A percentile compares a stretch with the other conserved stretches of the same genome.
These are phyloP conservation scores for Temnothorax nylanderi DNA, from an alignment of 1,140 invertebrate species.

Conservation along the genomic window DNA sequence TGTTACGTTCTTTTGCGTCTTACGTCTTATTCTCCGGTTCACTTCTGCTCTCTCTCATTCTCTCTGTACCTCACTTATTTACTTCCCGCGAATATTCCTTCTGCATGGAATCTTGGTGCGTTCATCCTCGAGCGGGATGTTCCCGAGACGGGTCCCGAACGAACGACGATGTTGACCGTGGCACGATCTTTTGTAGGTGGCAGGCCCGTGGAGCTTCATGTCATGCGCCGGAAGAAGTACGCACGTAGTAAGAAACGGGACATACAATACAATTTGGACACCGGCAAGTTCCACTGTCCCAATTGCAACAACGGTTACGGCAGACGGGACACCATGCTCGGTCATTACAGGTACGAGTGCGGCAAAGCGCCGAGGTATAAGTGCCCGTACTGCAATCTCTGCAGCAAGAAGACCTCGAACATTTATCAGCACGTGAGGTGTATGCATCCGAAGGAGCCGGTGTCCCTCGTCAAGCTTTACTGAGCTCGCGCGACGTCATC, in stretches of 20 bases:
- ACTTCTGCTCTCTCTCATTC: constrained; percentile 4
- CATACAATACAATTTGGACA: constrained; percentile 77
- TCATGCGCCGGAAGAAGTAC: constrained; percentile 55
- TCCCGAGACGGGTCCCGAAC: background rate
- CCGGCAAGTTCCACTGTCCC: constrained; percentile 83
- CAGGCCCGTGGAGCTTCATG: constrained; percentile 60
- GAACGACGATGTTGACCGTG: constrained; percentile 61
- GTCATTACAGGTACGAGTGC: constrained; percentile 86
- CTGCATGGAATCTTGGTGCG: constrained; percentile 53
- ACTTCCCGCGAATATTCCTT: constrained; percentile 22
- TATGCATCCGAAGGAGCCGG: constrained; percentile 79
- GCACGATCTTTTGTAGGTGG: constrained; percentile 81
- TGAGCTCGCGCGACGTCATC: constrained; percentile 56
- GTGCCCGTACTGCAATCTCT: constrained; percentile 85
- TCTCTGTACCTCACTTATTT: constrained; percentile 1
- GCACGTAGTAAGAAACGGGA: constrained; percentile 70
- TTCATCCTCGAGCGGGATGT: constrained; percentile 14
- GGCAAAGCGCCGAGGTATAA: constrained; percentile 87
- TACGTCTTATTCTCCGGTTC: background rate
- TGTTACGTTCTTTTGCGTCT: background rate
- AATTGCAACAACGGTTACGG: constrained; percentile 84
- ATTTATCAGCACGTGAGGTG: constrained; percentile 82
- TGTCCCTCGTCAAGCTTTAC: constrained; percentile 80
- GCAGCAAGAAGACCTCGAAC: constrained; percentile 83
- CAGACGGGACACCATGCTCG: constrained; percentile 82